These are phyloP conservation scores for Drosophila quadrilineata DNA, from an alignment of 1,140 invertebrate genomes.

Conservation along the genomic window DNA sequence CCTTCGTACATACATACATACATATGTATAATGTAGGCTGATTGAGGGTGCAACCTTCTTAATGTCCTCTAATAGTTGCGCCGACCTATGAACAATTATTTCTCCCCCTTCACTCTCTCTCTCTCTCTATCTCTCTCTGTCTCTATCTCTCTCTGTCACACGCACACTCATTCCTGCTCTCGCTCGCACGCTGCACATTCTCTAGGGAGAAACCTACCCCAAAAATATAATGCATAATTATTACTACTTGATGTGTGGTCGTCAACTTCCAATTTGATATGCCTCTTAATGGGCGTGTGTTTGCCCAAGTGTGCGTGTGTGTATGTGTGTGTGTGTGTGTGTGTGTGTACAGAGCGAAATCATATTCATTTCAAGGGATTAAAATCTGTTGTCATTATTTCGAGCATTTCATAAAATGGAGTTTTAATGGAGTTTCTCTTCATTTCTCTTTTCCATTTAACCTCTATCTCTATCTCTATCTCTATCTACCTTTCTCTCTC, in stretches of 20 bases:
- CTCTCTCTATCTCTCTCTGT: not conserved
- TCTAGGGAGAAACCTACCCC: constrained; percentile 54
- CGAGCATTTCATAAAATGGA: constrained; percentile 20
- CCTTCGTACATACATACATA: constrained; percentile 18
- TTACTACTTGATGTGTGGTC: constrained; percentile 68
- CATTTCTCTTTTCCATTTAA: too few species aligned
- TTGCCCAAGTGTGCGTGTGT: not conserved
- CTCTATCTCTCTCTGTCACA: not conserved
- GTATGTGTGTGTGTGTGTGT: not conserved
- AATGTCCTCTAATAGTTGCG: constrained; percentile 66
- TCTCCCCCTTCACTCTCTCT: not conserved
- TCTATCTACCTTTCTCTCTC: too few species aligned
- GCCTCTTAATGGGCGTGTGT: constrained; percentile 2
- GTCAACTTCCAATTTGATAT: constrained; percentile 25
- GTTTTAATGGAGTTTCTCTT: constrained; percentile 3
- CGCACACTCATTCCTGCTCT: not conserved
- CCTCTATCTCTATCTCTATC: too few species aligned
- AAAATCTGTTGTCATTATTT: constrained; percentile 27
- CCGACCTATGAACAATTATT: constrained; percentile 49
- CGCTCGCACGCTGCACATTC: not conserved
- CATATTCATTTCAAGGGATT: constrained; percentile 26
- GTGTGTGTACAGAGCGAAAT: constrained; percentile 10
- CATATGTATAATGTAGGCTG: constrained; percentile 2
- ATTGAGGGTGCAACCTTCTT: constrained; percentile 61
- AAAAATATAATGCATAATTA: constrained; percentile 62